Base-by-base conservation (phyloP, 2,797 vertebrate genomes). In the Staurois parvus region DNA sequence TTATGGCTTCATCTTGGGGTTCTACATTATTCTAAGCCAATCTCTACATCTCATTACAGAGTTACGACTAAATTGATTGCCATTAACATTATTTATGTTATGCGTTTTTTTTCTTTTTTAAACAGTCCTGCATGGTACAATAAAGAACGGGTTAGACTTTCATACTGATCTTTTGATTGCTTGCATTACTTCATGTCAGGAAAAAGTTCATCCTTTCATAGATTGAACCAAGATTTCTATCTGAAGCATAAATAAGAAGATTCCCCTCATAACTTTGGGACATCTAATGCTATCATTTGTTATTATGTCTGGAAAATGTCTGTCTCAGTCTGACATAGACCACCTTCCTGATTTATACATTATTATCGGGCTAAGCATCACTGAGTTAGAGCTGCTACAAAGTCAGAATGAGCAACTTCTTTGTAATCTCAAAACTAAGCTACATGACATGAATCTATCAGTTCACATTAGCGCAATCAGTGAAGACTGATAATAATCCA, bases 231-330 rank as follows among this genome's bases (percentile, higher is more conserved):
- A 62, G 7, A 62, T 81, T 76, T 76, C 30, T 37, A 62, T 67
- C 21, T 42, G 11, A 62, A 77, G 40, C 30, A 82, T 86, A 78
- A 81, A 86, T 77, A 86, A 66, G 28, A 72, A 82, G 52, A 78
- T 82, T 82, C 74, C n/a, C 67, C 30, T 82, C 74, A 82, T 77
- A 82, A 82, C 52, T 67, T 64, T 52, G 79, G 48, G 66, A 77
- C 72, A 86, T 67, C n/a, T 78, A 76, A 82, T 77, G 40, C 40
- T 72, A 64, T 77, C 21, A 81, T 81, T 81, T 82, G 52, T 70
- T 64, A 48, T 64, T 24, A 82, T 52, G 29, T 73, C 79, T 86
- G 79, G 85, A 78, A 34, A 86, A 45, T 77, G 74, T 86, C 52
- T 76, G 24, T 66, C 26, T 73, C 9, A 64, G 37, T n/a, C 72